Evolutionary conservation across 2,797 vertebrate genomes (phyloP).

Genomic region (Bovichtus diacanthus): DNA sequence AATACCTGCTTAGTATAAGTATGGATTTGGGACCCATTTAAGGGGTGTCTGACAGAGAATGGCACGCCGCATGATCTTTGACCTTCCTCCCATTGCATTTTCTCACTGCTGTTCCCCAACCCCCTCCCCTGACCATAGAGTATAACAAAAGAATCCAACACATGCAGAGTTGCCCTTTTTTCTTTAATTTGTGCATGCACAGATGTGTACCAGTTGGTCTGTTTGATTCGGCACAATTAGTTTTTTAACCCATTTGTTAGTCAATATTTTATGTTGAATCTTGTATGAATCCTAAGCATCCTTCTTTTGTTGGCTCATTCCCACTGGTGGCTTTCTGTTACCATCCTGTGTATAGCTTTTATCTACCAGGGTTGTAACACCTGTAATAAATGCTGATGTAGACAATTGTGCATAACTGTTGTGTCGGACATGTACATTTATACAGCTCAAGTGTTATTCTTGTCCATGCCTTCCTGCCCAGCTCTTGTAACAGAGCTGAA

Average conservation of each 20-base stretch:
- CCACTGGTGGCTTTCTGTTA: background rate
- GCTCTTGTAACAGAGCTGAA: slow-evolving; percentile 23
- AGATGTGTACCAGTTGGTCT: slow-evolving; percentile 17
- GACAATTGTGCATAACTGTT: background rate
- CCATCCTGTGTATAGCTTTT: background rate
- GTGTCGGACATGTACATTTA: too few relatives aligned
- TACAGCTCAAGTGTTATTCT: slow-evolving; percentile 11
- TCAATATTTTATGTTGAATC: slow-evolving; percentile 3
- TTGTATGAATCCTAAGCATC: background rate
- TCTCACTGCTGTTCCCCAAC: slow-evolving; percentile 46
- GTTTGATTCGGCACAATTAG: background rate
- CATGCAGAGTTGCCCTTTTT: slow-evolving; percentile 2
- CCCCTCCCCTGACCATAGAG: slow-evolving; percentile 26
- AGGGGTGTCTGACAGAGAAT: slow-evolving; percentile 17
- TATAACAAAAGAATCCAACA: slow-evolving; percentile 32
- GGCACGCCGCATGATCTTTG: slow-evolving; percentile 43
- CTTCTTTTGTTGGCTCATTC: slow-evolving; percentile 1
- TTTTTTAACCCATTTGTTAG: background rate
- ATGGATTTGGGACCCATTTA: slow-evolving; percentile 4
- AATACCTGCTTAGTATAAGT: background rate
- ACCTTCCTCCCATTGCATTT: slow-evolving; percentile 28
- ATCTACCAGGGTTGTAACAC: background rate
- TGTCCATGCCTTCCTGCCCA: slow-evolving; percentile 10
- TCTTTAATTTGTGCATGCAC: slow-evolving; percentile 14
- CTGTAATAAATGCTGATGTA: background rate